Evolutionary conservation across 1,140 invertebrate species (phyloP).

Genomic region (Atopsyche davidsoni): DNA sequence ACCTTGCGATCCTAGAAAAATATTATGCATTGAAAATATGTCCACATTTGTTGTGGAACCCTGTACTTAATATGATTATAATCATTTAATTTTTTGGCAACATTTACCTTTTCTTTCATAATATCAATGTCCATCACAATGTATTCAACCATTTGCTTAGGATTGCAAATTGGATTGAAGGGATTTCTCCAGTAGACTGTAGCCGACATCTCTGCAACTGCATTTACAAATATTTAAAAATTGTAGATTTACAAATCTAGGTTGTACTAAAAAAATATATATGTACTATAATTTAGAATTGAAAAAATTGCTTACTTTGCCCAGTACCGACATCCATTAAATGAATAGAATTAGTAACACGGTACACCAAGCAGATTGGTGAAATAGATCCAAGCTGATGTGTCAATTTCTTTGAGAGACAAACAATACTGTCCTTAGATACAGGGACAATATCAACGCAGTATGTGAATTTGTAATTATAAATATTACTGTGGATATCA

Average conservation of each 20-base stretch:
- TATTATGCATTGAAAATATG: slow-evolving; percentile 10
- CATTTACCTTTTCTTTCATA: slow-evolving; percentile 60
- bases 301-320: slow-evolving; percentile 62
- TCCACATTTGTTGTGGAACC: too few species aligned
- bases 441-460: slow-evolving; percentile 95
- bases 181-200: slow-evolving; percentile 80
- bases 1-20: slow-evolving; percentile 55
- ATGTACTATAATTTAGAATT: background rate
- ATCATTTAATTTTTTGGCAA: background rate
- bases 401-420: slow-evolving; percentile 81
- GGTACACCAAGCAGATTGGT: slow-evolving; percentile 81
- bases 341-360: slow-evolving; percentile 85
- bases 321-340: slow-evolving; percentile 90
- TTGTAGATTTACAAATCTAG: background rate
- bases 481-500: slow-evolving; percentile 94
- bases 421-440: slow-evolving; percentile 95
- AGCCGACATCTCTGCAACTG: slow-evolving; percentile 81
- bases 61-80: slow-evolving; percentile 6
- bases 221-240: slow-evolving; percentile 19
- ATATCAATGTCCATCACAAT: slow-evolving; percentile 92
- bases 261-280: slow-evolving; percentile 4
- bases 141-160: slow-evolving; percentile 89
- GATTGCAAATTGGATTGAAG: slow-evolving; percentile 81
- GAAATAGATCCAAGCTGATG: slow-evolving; percentile 89
- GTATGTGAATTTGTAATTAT: slow-evolving; percentile 93